A percentile compares a stretch with the other conserved stretches of the same genome.
phyloP scores from a whole-genome alignment of 2,888 invertebrate genomes.

The Oscheius sp. region DNA sequence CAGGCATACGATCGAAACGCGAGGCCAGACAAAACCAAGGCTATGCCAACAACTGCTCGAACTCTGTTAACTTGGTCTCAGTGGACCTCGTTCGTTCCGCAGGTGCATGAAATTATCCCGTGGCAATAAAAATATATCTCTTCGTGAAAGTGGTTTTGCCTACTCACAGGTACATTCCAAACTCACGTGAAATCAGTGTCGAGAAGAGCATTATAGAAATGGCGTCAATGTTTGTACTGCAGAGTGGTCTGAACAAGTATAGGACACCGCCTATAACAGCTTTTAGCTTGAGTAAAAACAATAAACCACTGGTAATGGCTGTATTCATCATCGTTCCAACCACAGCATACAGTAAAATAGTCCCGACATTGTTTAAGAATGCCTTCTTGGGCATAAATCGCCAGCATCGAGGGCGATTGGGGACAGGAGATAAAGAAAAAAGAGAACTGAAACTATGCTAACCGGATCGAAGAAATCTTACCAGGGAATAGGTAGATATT shows the following conservation, averaged over 20 bases:
- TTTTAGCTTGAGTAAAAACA: no score
- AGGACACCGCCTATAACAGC: background rate
- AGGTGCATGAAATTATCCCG: no score
- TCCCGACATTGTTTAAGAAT: conserved; percentile 94
- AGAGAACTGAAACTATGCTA: conserved; percentile 81
- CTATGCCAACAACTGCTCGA: no score
- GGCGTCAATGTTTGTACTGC: background rate
- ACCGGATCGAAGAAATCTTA: background rate
- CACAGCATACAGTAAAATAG: conserved; percentile 87
- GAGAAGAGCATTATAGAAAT: conserved; percentile 12
- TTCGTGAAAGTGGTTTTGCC: no score
- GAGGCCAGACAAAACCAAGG: no score
- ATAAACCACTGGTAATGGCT: conserved; percentile 76
- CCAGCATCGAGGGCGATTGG: conserved; percentile 98
- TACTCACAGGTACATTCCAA: background rate
- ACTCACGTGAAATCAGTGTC: conserved; percentile 40
- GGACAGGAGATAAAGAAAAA: conserved; percentile 96
- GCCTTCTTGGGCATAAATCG: conserved; percentile 96
- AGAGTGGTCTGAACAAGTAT: background rate
- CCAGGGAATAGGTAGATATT: conserved; percentile 59
- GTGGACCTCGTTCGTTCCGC: no score
- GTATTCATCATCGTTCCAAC: conserved; percentile 96
- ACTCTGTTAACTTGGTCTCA: no score
- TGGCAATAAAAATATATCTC: no score
- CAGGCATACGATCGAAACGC: no score